Conservation (phyloP, 2,888 invertebrate species). For the Plagiodera versicolora region DNA sequence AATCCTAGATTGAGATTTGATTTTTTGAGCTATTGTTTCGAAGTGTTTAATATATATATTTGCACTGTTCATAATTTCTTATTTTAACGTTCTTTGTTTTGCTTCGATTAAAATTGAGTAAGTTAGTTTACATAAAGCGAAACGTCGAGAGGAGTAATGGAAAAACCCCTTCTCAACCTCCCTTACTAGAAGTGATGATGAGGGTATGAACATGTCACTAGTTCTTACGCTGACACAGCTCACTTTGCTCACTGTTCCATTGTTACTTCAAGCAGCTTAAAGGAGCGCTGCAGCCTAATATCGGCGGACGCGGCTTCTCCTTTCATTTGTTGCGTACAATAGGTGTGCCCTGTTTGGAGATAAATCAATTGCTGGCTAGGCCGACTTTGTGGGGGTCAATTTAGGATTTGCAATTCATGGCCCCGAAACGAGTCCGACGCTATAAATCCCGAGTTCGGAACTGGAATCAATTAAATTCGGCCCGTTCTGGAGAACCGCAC, state of each 20-base stretch:
- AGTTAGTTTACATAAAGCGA: too few relatives aligned
- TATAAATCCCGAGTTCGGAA: constrained; percentile 11
- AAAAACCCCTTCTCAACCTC: too few relatives aligned
- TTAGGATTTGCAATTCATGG: constrained; percentile 46
- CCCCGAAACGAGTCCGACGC: constrained; percentile 11
- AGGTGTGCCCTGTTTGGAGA: constrained; percentile 46
- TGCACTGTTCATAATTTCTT: too few relatives aligned
- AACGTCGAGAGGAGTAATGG: too few relatives aligned
- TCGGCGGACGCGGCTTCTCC: constrained; percentile 31
- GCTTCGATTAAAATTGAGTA: too few relatives aligned
- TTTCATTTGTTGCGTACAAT: constrained; percentile 45
- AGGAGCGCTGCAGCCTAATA: constrained; percentile 36
- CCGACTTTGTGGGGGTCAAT: constrained; percentile 44
- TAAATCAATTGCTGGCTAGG: constrained; percentile 47
- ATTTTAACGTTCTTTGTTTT: too few relatives aligned
- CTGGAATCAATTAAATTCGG: not conserved
- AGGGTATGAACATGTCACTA: not conserved
- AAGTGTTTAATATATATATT: too few relatives aligned
- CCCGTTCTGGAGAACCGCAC: not conserved
- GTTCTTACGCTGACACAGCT: constrained; percentile 20
- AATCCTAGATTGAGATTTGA: too few relatives aligned
- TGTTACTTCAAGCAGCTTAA: constrained; percentile 39
- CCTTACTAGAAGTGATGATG: too few relatives aligned
- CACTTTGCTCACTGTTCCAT: constrained; percentile 25
- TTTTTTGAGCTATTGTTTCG: too few relatives aligned